Evolutionary conservation across 2,797 vertebrate genomes (phyloP).

Genomic region (Falco cherrug): DNA sequence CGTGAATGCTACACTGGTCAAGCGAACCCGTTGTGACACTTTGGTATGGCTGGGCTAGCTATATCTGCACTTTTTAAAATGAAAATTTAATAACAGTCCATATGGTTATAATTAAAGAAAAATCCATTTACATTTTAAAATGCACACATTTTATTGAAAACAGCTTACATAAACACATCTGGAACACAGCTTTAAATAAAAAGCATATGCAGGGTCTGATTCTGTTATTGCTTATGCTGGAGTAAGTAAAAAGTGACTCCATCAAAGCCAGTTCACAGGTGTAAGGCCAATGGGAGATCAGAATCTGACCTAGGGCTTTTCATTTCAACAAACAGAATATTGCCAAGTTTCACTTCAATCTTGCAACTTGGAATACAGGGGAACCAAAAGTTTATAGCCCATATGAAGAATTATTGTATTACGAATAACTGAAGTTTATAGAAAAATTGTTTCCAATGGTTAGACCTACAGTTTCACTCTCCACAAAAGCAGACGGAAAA

Average conservation of each 20-base stretch:
- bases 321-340: conserved; percentile 34
- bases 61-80: conserved; percentile 41
- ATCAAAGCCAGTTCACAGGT: conserved; percentile 51
- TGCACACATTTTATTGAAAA: conserved; percentile 53
- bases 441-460: conserved; percentile 30
- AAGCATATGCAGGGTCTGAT: conserved; percentile 49
- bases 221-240: conserved; percentile 38
- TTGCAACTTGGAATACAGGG: not conserved
- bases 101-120: conserved; percentile 67
- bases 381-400: conserved; percentile 44
- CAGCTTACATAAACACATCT: conserved; percentile 68
- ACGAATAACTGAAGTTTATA: not conserved
- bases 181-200: conserved; percentile 65
- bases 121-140: conserved; percentile 70
- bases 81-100: conserved; percentile 58
- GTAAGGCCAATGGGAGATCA: conserved; percentile 46
- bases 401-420: conserved; percentile 38
- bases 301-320: conserved; percentile 31
- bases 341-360: conserved; percentile 47
- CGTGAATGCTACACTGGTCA: not conserved
- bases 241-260: conserved; percentile 34
- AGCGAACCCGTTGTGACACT: not conserved
- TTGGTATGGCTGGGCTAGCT: not conserved
- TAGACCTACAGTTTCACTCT: not conserved
- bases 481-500: conserved; percentile 15